Evolutionary conservation across 2,888 invertebrate species (phyloP).

Genomic region (Orchesellides sinensis): DNA sequence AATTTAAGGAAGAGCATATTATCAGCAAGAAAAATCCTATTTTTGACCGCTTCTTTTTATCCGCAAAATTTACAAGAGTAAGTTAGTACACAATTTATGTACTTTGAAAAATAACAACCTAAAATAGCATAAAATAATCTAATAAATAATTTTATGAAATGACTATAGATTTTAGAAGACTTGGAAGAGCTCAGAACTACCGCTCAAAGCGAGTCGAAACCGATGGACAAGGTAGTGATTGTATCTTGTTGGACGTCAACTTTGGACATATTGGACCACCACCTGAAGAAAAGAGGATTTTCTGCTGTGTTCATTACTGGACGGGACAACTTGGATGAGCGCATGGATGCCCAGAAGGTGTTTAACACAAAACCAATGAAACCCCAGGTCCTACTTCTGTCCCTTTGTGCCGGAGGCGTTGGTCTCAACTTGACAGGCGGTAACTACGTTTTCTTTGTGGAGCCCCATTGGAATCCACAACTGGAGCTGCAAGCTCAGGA

Average conservation of each 20-base stretch:
- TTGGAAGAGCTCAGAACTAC: constrained; percentile 78
- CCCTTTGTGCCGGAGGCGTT: constrained; percentile 95
- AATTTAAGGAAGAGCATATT: constrained; percentile 41
- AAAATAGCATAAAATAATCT: too few species aligned
- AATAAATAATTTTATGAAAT: not conserved
- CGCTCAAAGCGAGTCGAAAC: constrained; percentile 79
- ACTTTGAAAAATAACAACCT: too few species aligned
- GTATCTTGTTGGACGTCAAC: constrained; percentile 96
- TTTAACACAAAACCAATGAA: constrained; percentile 62
- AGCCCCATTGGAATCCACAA: constrained; percentile 98
- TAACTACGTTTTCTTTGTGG: constrained; percentile 92
- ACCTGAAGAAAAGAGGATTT: constrained; percentile 80
- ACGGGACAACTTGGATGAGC: constrained; percentile 46
- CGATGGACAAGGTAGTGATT: constrained; percentile 85
- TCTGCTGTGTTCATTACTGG: constrained; percentile 86
- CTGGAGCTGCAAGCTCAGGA: constrained; percentile 96
- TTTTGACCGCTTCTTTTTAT: constrained; percentile 62
- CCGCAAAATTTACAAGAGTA: constrained; percentile 68
- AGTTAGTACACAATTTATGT: not conserved
- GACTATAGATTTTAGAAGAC: constrained; percentile 61
- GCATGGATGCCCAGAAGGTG: constrained; percentile 58
- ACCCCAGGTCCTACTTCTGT: constrained; percentile 84
- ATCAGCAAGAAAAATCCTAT: constrained; percentile 66
- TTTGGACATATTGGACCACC: constrained; percentile 84
- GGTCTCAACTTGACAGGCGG: constrained; percentile 95